These are phyloP conservation scores for Empis livida DNA, from an alignment of 2,888 invertebrate genomes.

Conservation along the genomic window DNA sequence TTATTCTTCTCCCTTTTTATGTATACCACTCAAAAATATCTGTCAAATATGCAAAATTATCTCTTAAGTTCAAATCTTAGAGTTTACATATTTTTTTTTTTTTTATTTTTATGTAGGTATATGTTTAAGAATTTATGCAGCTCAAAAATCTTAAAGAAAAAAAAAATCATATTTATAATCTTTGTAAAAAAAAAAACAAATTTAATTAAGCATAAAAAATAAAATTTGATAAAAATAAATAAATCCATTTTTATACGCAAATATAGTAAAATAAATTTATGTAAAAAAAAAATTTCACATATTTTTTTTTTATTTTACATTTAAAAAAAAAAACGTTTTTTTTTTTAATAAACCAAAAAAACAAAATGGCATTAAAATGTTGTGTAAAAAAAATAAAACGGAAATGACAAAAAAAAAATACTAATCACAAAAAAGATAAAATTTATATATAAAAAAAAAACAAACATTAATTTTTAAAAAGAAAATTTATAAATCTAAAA, in stretches of 20 bases:
- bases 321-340: conserved; percentile 10
- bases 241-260: background rate
- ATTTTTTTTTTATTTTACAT: background rate
- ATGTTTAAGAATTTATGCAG: too few species aligned
- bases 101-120: too few species aligned
- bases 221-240: conserved; percentile 1
- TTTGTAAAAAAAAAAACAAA: conserved; percentile 7
- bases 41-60: too few species aligned
- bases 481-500: conserved; percentile 5
- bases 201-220: background rate
- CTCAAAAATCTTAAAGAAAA: too few species aligned
- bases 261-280: background rate
- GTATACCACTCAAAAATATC: too few species aligned
- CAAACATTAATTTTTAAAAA: conserved; percentile 14
- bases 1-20: too few species aligned
- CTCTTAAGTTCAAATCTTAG: too few species aligned
- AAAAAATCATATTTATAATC: conserved; percentile 1
- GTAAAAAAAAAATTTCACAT: conserved; percentile 5
- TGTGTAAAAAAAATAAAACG: conserved; percentile 9
- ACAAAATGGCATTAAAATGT: conserved; percentile 10
- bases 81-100: too few species aligned
- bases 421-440: conserved; percentile 9
- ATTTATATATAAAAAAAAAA: conserved; percentile 6
- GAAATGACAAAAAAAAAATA: conserved; percentile 8
- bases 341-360: conserved; percentile 10